Conservation (phyloP, 2,113 vertebrate species). For the Campylomormyrus tamandua region DNA sequence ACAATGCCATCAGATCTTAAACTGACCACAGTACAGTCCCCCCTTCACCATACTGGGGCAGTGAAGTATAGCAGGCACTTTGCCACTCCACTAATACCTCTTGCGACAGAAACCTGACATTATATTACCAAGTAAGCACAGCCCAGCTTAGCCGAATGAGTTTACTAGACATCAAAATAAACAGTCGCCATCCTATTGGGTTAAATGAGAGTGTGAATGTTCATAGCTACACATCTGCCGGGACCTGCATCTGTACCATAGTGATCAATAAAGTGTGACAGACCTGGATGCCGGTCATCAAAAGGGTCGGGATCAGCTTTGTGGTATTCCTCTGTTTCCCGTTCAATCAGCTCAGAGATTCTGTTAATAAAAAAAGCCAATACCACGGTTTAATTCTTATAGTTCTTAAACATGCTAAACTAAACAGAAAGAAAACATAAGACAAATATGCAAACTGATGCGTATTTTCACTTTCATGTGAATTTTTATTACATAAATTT, state of each 20-base stretch:
- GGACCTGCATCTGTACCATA: background rate
- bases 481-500: slow-evolving; percentile 5
- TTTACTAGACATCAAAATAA: background rate
- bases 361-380: slow-evolving; percentile 49
- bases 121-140: background rate
- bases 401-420: background rate
- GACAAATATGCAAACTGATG: background rate
- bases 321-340: slow-evolving; percentile 95
- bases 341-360: slow-evolving; percentile 94
- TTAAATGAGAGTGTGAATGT: background rate
- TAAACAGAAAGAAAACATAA: background rate
- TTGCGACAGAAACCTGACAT: background rate
- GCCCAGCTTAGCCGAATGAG: background rate
- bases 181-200: background rate
- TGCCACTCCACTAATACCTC: background rate
- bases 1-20: background rate
- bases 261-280: slow-evolving; percentile 10
- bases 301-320: slow-evolving; percentile 97
- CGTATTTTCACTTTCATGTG: background rate
- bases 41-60: background rate
- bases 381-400: background rate
- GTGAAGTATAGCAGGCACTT: background rate
- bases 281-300: slow-evolving; percentile 96
- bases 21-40: background rate
- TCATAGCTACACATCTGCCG: background rate